phyloP scores from a whole-genome alignment of 2,113 vertebrate genomes.

The Bolborhynchus lineola region DNA sequence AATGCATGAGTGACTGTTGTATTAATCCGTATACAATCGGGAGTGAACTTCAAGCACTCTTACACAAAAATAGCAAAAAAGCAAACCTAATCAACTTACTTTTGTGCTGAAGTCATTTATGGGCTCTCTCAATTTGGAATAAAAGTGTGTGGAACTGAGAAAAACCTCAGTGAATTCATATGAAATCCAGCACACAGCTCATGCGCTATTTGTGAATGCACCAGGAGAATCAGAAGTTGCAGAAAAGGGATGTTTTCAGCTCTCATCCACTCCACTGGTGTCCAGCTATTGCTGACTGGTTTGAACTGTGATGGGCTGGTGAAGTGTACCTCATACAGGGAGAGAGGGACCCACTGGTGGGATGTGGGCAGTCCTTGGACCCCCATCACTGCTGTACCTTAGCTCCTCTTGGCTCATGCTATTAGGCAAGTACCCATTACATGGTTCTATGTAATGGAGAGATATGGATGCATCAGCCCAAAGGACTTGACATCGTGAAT shows the following conservation, averaged over 20 bases:
- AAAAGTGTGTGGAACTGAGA: neutral
- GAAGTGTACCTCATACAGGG: neutral
- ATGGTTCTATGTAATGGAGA: neutral
- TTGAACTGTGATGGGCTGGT: neutral
- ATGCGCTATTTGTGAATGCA: neutral
- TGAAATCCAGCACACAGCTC: neutral
- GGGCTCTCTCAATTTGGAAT: neutral
- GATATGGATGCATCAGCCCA: neutral
- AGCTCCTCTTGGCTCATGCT: neutral
- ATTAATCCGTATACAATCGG: neutral
- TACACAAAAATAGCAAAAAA: neutral
- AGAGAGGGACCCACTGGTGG: neutral
- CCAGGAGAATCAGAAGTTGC: neutral
- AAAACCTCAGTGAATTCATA: neutral
- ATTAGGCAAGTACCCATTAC: neutral
- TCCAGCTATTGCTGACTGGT: neutral
- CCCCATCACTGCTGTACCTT: neutral
- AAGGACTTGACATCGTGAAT: neutral
- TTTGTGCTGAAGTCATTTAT: neutral
- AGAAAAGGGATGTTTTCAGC: neutral
- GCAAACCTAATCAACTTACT: neutral
- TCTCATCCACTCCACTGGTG: neutral
- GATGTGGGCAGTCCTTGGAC: neutral
- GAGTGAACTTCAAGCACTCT: neutral
- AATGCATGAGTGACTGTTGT: fast-evolving